Evolutionary conservation across 1,140 invertebrate species (phyloP), one percentile per base, ranked within the genome.

Genomic region (Micrasema minimum): DNA sequence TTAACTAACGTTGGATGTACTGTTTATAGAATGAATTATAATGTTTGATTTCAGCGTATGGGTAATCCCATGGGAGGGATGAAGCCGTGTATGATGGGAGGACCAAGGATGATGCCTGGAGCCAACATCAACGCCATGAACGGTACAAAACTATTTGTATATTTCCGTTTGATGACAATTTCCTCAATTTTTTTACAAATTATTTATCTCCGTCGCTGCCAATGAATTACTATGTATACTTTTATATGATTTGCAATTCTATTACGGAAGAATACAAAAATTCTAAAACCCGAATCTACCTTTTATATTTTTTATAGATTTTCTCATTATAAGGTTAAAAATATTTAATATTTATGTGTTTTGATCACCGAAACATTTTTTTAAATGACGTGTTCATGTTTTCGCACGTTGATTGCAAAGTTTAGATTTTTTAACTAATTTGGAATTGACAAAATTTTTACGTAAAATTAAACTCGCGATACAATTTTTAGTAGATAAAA

Each of bases 41-140:
- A n/a, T n/a, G n/a, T n/a, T n/a, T n/a, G n/a, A 71, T 83, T 81
- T 46, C 66, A 83, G 81, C 80, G 83, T 16, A 83, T 84, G 81
- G 82, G 81, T 10, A 84, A 84, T 57, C 83, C 83, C 0, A 85
- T 85, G 83, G 82, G 80, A 5, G 82, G 81, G 14, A 85, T 85
- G 83, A 74, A 72, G 22, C 74, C 74, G 3, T 85, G 83, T 72
- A 85, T 85, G 83, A 84, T 83, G 82, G 81, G 81, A 7, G 82
- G 82, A 65, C 82, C 83, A 0, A 78, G 83, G 66, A 85, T 85
- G 82, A 85, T 85, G 82, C 81, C 82, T 0, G 83, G 83, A 57
- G 80, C 83, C 66, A 84, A 84, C 74, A 76, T 85, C n/a, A 83
- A 81, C 69, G 77, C 81, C 16, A 83, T 85, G 82, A 85, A 85